Evolutionary conservation across 2,113 vertebrate species (phyloP).

Genomic region (Galemys pyrenaicus): DNA sequence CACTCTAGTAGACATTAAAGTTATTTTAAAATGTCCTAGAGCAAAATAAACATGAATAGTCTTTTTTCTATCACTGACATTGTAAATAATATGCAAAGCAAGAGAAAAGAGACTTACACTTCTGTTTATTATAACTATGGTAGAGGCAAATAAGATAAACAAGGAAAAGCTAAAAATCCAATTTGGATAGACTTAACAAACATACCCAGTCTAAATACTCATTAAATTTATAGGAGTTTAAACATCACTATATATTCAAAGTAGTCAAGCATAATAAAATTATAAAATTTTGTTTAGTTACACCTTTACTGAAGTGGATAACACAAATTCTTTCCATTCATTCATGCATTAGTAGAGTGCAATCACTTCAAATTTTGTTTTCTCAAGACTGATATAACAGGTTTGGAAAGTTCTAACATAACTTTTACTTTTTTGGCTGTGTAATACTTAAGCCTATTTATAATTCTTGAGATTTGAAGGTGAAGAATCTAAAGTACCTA

Average conservation of each 20-base stretch:
- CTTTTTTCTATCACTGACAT: constrained; percentile 45
- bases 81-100: neutral
- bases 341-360: neutral
- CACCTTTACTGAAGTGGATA: neutral
- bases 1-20: neutral
- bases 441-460: neutral
- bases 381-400: neutral
- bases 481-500: neutral
- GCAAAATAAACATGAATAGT: neutral
- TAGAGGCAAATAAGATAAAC: neutral
- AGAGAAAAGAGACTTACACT: neutral
- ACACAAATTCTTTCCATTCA: neutral
- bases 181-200: neutral
- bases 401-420: neutral
- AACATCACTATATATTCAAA: constrained; percentile 17
- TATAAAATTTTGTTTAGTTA: neutral
- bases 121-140: neutral
- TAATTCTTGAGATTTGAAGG: neutral
- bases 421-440: neutral
- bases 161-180: neutral
- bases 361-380: constrained; percentile 1
- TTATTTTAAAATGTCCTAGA: neutral
- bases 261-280: neutral
- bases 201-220: neutral
- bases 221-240: constrained; percentile 3